A percentile compares a stretch with the other conserved stretches of the same genome.
These are phyloP conservation scores for Leptopilina boulardi DNA, from an alignment of 1,140 invertebrate species.

Conservation along the genomic window DNA sequence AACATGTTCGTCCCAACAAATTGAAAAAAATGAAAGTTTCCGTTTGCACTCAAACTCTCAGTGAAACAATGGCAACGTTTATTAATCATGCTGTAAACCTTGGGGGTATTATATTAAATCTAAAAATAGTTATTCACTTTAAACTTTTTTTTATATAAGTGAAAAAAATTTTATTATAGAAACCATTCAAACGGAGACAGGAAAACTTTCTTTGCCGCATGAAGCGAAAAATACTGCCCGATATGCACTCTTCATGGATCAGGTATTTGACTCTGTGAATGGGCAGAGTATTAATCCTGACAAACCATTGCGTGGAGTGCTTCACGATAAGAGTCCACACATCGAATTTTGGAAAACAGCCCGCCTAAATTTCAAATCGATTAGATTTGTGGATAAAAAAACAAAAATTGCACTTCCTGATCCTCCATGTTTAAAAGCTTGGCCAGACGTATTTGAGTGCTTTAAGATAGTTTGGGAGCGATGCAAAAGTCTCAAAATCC, in stretches of 20 bases:
- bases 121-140: too few relatives aligned
- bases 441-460: background rate
- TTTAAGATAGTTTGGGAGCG: background rate
- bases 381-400: background rate
- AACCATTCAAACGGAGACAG: background rate
- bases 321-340: too few relatives aligned
- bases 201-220: background rate
- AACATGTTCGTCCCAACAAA: background rate
- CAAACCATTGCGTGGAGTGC: background rate
- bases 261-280: background rate
- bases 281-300: background rate
- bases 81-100: background rate
- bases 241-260: background rate
- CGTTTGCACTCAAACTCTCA: background rate
- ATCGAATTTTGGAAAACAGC: background rate
- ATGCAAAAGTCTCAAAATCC: background rate
- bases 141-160: background rate
- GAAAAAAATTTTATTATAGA: background rate
- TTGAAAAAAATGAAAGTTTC: background rate
- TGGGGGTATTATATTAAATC: background rate
- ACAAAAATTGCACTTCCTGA: background rate
- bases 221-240: background rate
- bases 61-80: background rate
- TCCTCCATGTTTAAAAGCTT: background rate
- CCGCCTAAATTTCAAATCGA: background rate